Base-by-base conservation (phyloP, 2,113 vertebrate genomes). In the Halcyon malimbica region DNA sequence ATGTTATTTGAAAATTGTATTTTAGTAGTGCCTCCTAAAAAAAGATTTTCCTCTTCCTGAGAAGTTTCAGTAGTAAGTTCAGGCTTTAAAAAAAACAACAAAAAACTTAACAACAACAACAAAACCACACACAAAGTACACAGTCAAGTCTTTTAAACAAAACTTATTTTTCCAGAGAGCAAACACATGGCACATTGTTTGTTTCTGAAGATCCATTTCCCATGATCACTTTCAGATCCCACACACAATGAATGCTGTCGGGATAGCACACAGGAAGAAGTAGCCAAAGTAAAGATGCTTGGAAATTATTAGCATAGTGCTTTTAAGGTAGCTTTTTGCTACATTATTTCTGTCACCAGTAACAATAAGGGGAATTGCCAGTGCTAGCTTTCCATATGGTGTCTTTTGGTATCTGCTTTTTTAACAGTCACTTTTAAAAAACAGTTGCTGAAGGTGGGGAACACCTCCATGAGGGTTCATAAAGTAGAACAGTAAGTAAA, bases 251-350 rank as follows among this genome's bases (percentile, higher is more conserved):
- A 84, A 65, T 59, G 15, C 41, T 90, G 56, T 60, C 62, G 33
- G 44, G 31, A 42, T 62, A 44, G 39, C 65, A 80, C 74, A 71
- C 10, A 59, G 76, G 37, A 87, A 46, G 28, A 53, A 79, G 48
- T 4, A 60, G 31, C 62, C 42, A 13, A 46, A 76, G 63, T 37
- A 53, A 82, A 74, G 60, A 59, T 71, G 26, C 23, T 48, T 75
- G 65, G 37, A 71, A 74, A 26, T 63, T 1, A n/a, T 31, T 54
- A 67, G 9, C 0, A 0, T 28, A 14, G 12, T 69, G 25, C 23
- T 92, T 93, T 79, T 42, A 73, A 85, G 78, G 35, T 67, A 42
- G 23, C 20, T 87, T 90, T 87, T 51, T 50, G 31, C 26, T 84
- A 4, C 24, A 13, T 42, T 65, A 21, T 53, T 91, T 89, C 21